Evolutionary conservation across 2,797 vertebrate genomes (phyloP), one percentile per base, ranked within the genome.

Genomic region (Xiphorhynchus erythropygius): DNA sequence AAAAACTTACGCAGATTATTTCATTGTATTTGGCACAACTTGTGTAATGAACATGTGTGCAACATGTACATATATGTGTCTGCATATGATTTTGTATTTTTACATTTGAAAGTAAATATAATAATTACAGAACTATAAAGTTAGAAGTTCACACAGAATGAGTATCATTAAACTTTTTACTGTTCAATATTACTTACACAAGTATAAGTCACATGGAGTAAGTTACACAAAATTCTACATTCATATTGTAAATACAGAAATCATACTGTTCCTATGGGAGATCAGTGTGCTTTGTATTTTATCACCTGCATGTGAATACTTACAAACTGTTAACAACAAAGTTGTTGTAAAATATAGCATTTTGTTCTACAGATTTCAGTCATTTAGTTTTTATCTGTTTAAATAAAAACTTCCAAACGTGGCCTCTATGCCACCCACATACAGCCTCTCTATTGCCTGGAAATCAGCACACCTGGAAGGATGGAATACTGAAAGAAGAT

Each of bases 401-500:
- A 62, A 88, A 64, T 19, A 28, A 87, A 87, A 87, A 24, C 30
- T 80, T 55, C 33, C 47, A 74, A 71, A 60, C 1, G 2, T 59
- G 28, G 18, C 17, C 19, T 85, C 47, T 28, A 5, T 84, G 30
- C 44, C 91, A 85, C 96, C 96, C 88, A 96, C 93, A 42, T 57
- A 49, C 11, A 85, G 9, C 17, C 18, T 52, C 68, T 56, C 49
- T 62, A 33, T 57, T 95, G 37, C 90, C 94, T 94, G 93, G 96
- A 97, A 97, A 94, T 94, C 64, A 84, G 32, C 73, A 74, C 55
- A 93, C 86, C 74, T 90, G 93, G 76, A 93, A 53, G 84, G 74
- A 79, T 75, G 60, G 71, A 84, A 94, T 93, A 83, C 24, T 95
- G 94, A 96, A 96, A 97, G 92, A 39, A 91, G 46, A 10, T 41